Base-by-base conservation (phyloP, 2,797 vertebrate genomes). In the Semotilus atromaculatus region DNA sequence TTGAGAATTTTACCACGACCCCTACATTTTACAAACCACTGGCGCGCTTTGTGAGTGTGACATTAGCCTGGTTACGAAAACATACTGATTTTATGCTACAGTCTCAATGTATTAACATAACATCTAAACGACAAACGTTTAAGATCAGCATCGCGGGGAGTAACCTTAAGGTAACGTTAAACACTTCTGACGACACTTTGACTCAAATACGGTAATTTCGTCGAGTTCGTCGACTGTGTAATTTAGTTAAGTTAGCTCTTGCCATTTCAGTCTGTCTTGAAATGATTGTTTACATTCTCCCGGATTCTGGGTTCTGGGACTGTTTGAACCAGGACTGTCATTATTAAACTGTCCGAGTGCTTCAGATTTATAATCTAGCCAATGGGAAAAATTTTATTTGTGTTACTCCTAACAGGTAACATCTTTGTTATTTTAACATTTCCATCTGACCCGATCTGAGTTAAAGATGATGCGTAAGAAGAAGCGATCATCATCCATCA, bases 401-500 rank as follows among this genome's bases (percentile, higher is more conserved):
- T 72, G 71, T 6, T 38, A 23, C n/a, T 43, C 51, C n/a, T 23
- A 10, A 36, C 66, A 81, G 79, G 36, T 53, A 13, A 16, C 1
- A 36, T 31, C 23, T n/a, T n/a, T 19, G 18, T 58, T 18, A 5
- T 58, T 76, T 62, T 9, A 43, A 21, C 5, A 58, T 60, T 34
- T 31, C 3, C 9, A 10, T 53, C 10, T 29, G 23, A 45, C 67
- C 14, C 14, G 23, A 45, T 64, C 34, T 53, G 62, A 78, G 18
- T 19, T 77, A 75, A 58, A 92, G 90, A 96, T 95, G 95, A 91
- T 95, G 94, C 93, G 94, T 18, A 96, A 92, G 91, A 96, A 94
- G 85, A 91, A 94, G 88, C 90, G 92, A 2, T 86, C 93, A 9
- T 87, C 90, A 5, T 88, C 90, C 36, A 85, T 58, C 36, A 43